Evolutionary conservation across 2,888 invertebrate species (phyloP).

Genomic region (Euphydryas editha): DNA sequence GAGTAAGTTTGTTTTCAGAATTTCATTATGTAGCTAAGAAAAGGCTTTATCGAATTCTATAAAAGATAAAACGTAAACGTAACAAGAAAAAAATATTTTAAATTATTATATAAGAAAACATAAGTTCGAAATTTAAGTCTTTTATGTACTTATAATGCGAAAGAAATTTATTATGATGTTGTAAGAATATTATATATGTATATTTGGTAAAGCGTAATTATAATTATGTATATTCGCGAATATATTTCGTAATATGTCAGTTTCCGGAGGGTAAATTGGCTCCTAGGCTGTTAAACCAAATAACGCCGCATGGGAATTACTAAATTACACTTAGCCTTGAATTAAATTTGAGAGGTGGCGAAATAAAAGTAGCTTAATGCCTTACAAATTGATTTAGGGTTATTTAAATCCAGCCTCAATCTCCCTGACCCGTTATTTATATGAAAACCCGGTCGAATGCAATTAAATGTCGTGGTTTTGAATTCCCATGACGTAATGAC

Average conservation of each 20-base stretch:
- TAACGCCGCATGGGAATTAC: constrained; percentile 68
- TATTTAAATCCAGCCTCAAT: neutral
- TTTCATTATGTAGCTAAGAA: no score
- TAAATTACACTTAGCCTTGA: constrained; percentile 64
- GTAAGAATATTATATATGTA: neutral
- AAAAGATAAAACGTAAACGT: no score
- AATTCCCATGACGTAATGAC: constrained; percentile 3
- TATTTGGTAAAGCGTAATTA: neutral
- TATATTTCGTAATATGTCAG: constrained; percentile 30
- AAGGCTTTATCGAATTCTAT: no score
- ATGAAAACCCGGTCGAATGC: neutral
- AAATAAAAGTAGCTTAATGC: constrained; percentile 29
- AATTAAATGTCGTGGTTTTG: neutral
- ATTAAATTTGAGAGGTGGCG: constrained; percentile 54
- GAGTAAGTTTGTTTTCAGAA: no score
- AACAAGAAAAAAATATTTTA: no score
- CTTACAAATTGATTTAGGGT: constrained; percentile 20
- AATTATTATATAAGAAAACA: no score
- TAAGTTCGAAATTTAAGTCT: no score
- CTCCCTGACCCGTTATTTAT: constrained; percentile 1
- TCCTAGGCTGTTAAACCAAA: constrained; percentile 69
- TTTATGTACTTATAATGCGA: no score
- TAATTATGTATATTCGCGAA: neutral
- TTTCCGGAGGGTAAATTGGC: constrained; percentile 61
- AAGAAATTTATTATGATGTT: no score